phyloP scores from a whole-genome alignment of 1,140 invertebrate species.

The Ostrea edulis region DNA sequence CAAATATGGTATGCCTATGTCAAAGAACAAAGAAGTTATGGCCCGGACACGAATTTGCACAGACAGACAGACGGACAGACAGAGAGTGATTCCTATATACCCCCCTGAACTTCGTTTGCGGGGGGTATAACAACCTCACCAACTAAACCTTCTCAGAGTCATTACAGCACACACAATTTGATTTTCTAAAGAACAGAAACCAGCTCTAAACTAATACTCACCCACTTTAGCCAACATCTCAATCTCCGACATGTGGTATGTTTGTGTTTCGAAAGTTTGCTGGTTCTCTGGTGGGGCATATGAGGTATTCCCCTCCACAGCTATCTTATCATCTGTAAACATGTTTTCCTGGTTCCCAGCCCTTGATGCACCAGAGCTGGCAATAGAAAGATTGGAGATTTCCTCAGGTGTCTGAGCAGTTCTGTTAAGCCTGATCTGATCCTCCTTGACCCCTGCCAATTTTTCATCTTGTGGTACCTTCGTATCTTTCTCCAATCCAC shows the following conservation, averaged over 20 bases:
- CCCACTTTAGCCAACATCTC: conserved; percentile 79
- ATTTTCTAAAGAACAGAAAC: no score
- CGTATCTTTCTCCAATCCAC: not conserved
- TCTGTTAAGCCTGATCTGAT: not conserved
- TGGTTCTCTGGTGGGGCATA: not conserved
- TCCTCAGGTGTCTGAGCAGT: not conserved
- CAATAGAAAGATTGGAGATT: not conserved
- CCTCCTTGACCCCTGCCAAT: not conserved
- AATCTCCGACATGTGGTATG: conserved; percentile 73
- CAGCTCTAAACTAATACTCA: conserved; percentile 56
- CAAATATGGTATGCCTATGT: no score
- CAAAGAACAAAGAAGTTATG: no score
- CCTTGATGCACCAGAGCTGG: not conserved
- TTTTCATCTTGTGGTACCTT: not conserved
- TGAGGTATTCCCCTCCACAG: not conserved
- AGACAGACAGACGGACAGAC: no score
- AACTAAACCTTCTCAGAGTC: no score
- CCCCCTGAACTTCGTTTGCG: no score
- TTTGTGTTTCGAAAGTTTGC: not conserved
- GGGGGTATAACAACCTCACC: no score
- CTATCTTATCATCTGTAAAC: not conserved
- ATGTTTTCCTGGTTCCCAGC: not conserved
- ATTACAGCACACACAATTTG: no score
- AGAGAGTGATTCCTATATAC: no score
- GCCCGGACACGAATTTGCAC: no score